Base-by-base conservation (phyloP, 2,888 invertebrate species). In the Calameuta filiformis region DNA sequence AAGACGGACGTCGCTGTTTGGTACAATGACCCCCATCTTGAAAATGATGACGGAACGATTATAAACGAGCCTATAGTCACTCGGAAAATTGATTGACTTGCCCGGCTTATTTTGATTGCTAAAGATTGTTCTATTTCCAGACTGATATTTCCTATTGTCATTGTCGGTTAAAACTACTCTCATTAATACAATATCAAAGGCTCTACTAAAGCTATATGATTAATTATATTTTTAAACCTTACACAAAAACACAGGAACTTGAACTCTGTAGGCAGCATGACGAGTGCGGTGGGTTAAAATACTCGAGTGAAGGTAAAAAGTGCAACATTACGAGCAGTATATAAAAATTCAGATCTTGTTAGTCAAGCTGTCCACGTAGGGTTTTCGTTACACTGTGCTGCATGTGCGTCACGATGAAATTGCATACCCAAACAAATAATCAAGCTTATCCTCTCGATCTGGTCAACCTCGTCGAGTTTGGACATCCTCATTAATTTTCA, bases 391-490 rank as follows among this genome's bases (percentile, higher is more conserved):
- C 56, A 56, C 56, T 9, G 75, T 77, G 76, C 73, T 68, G 23
- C 73, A 78, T 73, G 76, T 79, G 77, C 80, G 79, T 80, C 79
- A 80, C 76, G 77, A 74, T 30, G 30, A 77, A 12, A 56, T 69
- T 75, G 75, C 68, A 40, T 34, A 30, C 77, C 73, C 69, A 31
- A 78, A 78, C 79, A 76, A 82, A 79, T 81, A 82, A 81, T 81
- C 77, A 74, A 77, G 79, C 77, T 35, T 75, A 68, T 74, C 73
- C 56, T 33, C 80, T 56, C 76, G 81, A 82, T 82, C 79, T 81
- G 79, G 80, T 80, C 75, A 77, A 81, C 79, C 80, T 82, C 78
- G 79, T 81, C 77, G 78, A 77, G 75, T 74, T 56, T 81, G 79
- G 78, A 76, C 75, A 77, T 82, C 79, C 76, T 80, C 77, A 76